Percentiles rank a stretch among this genome's conserved stretches.
These are phyloP conservation scores for Ceuthmochares aereus DNA, from an alignment of 2,113 vertebrate species.

Conservation along the genomic window DNA sequence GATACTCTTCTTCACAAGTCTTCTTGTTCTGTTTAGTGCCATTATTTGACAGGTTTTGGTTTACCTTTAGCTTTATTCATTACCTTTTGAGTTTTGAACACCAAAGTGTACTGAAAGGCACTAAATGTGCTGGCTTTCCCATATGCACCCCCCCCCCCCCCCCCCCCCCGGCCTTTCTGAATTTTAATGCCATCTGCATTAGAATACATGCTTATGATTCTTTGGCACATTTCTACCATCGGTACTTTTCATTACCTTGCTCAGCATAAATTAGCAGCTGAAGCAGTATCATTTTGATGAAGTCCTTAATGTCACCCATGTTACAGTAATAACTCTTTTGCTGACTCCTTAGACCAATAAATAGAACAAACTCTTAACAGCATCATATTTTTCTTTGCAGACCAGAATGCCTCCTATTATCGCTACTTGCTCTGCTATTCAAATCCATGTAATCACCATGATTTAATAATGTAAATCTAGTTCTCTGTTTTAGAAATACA, in stretches of 20 bases:
- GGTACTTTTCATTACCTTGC: slow-evolving; percentile 28
- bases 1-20: not conserved
- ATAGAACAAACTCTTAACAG: not conserved
- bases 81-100: not conserved
- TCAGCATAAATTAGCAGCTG: slow-evolving; percentile 48
- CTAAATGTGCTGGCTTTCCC: not conserved
- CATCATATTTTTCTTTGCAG: not conserved
- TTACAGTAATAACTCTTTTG: slow-evolving; percentile 9
- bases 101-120: not conserved
- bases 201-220: not conserved
- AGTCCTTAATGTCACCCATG: not conserved
- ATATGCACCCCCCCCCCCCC: not conserved
- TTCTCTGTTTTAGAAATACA: not conserved
- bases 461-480: not conserved
- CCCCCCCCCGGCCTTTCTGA: not conserved
- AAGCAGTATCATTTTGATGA: slow-evolving; percentile 27
- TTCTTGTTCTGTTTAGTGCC: not conserved
- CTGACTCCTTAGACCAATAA: slow-evolving; percentile 7
- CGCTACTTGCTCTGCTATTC: not conserved
- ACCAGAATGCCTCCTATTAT: not conserved
- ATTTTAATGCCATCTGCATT: slow-evolving; percentile 33
- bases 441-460: not conserved
- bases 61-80: not conserved
- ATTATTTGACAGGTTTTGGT: not conserved
- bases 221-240: slow-evolving; percentile 31